A percentile compares a stretch with the other conserved stretches of the same genome.
Conservation (phyloP, 2,797 vertebrate species). For the Argentina silus region DNA sequence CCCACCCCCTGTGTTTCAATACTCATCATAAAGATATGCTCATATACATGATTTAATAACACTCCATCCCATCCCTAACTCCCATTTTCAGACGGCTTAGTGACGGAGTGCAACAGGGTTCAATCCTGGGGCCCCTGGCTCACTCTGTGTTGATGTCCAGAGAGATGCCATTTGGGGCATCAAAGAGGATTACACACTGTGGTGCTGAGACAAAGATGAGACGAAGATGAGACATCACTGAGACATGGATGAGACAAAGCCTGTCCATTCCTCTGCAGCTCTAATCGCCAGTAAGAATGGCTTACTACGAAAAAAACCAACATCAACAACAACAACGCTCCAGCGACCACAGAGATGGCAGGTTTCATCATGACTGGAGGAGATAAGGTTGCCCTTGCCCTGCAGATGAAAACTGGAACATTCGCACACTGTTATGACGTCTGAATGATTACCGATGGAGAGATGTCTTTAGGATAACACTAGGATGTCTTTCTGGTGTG, state of each 20-base stretch:
- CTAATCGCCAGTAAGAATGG: background rate
- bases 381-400: no score
- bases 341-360: no score
- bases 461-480: no score
- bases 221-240: background rate
- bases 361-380: no score
- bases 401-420: no score
- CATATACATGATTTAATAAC: background rate
- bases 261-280: background rate
- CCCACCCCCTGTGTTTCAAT: background rate
- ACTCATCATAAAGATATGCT: background rate
- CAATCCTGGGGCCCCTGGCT: background rate
- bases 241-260: background rate
- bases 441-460: no score
- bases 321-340: no score
- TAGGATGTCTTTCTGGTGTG: no score
- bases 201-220: background rate
- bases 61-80: background rate
- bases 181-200: background rate
- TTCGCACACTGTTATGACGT: no score
- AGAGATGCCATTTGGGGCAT: background rate
- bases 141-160: background rate
- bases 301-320: background rate
- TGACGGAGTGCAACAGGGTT: background rate
- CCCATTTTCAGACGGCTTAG: background rate